Evolutionary conservation across 1,140 invertebrate species (phyloP), one percentile per base, ranked within the genome.

Genomic region (Drosophila sturtevanti): DNA sequence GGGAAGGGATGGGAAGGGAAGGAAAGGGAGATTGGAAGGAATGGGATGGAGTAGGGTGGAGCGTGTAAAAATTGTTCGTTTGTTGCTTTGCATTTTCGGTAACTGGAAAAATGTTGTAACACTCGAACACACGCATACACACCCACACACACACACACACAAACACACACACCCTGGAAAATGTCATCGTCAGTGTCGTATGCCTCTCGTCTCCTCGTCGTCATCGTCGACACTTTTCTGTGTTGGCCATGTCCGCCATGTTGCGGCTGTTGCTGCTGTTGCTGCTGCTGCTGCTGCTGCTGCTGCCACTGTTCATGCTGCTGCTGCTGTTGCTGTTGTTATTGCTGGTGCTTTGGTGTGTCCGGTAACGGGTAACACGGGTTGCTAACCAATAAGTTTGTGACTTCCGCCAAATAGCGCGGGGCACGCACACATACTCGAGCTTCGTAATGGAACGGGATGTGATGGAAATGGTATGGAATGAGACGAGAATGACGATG

Each of bases 321-420:
- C 27, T 21, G 4, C 31, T 12, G 21, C 6, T 34, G 10, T 14
- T 4, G 14, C 55, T 16, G 52, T 21, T 54, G 35, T 21, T 22
- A 2, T 12, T 12, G 21, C n/a, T 34, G 10, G 27, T 4, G 14
- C 27, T 16, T 27, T 56, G 54, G 34, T 56, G 52, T 55, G 54
- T 56, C 54, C 54, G 27, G 54, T 34, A 56, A 56, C 54, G 54
- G 54, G 54, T 56, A 56, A 56, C 41, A 48, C 35, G 71, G 68
- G 77, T 86, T 81, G 77, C 74, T 81, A 86, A 73, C 81, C 81
- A 86, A 86, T 85, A 85, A 81, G 81, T 85, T 85, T 77, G 64
- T 68, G 71, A 86, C 62, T 86, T 80, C 78, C 81, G 78, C 81
- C 77, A 86, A 86, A 86, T 81, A 86, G 74, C 81, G 81, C 81